A percentile compares a stretch with the other conserved stretches of the same genome.
These are phyloP conservation scores for Amblyopsis rosae DNA, from an alignment of 2,113 vertebrate species.

Conservation along the genomic window DNA sequence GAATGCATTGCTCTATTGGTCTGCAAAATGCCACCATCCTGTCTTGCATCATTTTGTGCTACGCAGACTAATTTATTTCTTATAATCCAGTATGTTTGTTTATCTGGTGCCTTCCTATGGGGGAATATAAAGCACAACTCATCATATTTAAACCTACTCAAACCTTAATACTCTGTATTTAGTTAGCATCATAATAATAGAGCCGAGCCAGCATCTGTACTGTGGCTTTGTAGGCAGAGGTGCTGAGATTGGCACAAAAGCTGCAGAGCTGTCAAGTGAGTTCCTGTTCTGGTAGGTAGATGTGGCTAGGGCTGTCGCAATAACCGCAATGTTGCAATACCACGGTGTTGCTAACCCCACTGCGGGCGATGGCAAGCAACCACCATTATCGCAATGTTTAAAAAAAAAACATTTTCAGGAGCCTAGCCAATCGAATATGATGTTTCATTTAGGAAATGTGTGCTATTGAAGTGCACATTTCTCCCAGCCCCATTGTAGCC, in stretches of 20 bases:
- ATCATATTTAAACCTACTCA: background rate
- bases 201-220: background rate
- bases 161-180: background rate
- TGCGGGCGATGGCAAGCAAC: too few species aligned
- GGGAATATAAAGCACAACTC: background rate
- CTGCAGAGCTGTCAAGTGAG: background rate
- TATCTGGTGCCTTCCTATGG: background rate
- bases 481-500: too few species aligned
- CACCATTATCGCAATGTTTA: too few species aligned
- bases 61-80: background rate
- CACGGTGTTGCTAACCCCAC: too few species aligned
- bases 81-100: background rate
- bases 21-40: slow-evolving; percentile 26
- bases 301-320: too few species aligned
- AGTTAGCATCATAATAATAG: background rate
- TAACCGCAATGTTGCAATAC: too few species aligned
- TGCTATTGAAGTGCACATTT: too few species aligned
- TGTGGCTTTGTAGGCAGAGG: too few species aligned
- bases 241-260: background rate
- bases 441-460: too few species aligned
- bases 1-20: slow-evolving; percentile 4
- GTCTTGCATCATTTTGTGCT: slow-evolving; percentile 12
- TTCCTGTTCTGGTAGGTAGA: too few species aligned
- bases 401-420: too few species aligned
- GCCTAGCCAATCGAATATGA: too few species aligned